Percentiles rank a stretch among this genome's conserved stretches.
These are phyloP conservation scores for Lithophane semibrunnea DNA, from an alignment of 2,888 invertebrate species.

Conservation along the genomic window DNA sequence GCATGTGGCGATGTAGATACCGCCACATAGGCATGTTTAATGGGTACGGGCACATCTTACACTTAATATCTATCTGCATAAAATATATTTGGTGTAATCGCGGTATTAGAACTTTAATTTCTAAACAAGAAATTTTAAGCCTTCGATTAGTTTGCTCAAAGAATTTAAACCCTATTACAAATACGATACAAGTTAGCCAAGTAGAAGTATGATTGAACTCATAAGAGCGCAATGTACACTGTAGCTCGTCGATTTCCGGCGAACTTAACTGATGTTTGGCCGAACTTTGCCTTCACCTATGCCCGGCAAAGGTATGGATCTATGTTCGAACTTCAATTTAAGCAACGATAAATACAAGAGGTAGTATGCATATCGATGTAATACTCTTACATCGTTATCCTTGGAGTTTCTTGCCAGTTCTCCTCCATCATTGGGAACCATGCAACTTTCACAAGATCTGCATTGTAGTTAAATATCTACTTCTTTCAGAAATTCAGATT, in stretches of 20 bases:
- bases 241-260: neutral
- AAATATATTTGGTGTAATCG: constrained; percentile 9
- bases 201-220: neutral
- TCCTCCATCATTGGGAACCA: neutral
- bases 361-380: neutral
- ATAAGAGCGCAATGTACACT: constrained; percentile 25
- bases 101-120: constrained; percentile 18
- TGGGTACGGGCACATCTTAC: constrained; percentile 2
- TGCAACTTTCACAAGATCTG: neutral
- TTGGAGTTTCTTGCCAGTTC: neutral
- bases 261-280: constrained; percentile 11
- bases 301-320: neutral
- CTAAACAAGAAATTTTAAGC: constrained; percentile 19
- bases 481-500: neutral
- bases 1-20: no score
- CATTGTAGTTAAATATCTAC: neutral
- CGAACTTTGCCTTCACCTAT: constrained; percentile 19
- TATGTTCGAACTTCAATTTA: constrained; percentile 10
- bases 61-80: constrained; percentile 9
- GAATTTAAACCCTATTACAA: neutral
- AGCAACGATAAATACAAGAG: constrained; percentile 4
- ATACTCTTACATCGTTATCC: neutral
- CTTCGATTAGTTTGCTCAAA: neutral
- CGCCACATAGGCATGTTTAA: constrained; percentile 11
- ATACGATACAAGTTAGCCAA: neutral